Evolutionary conservation across 2,797 vertebrate species (phyloP), one percentile per base, ranked within the genome.

Genomic region (Pangasius mekongensis): DNA sequence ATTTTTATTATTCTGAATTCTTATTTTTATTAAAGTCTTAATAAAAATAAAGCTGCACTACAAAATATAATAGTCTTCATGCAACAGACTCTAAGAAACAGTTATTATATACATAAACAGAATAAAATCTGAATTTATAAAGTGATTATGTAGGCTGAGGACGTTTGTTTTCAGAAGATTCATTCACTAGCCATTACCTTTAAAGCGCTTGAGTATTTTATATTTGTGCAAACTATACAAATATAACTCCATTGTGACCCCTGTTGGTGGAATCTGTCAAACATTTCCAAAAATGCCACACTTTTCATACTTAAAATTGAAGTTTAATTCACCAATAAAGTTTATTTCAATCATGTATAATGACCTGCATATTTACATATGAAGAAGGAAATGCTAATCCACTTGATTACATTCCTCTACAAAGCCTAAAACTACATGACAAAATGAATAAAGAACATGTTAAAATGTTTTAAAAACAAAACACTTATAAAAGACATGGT

Each of bases 301-400:
- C 13, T 1, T 27, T 9, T 43, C 33, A 82, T n/a, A 47, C 18
- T 22, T 83, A 9, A 49, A 67, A 47, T 47, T 2, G 3, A 60
- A 49, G 56, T 83, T 83, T 64, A 43, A 64, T 83, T 47, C 36
- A 82, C 52, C 73, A 76, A 24, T 27, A 30, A 54, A 56, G 76
- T 83, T 64, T 60, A 81, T 81, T 60, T 47, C 13, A 33, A 3
- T 49, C 47, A 49, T 11, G 27, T 84, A n/a, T 66, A 49, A 18
- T 30, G 27, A 22, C 14, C 14, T 64, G 36, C 30, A 16, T 78
- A 78, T 62, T 82, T 62, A 82, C 80, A 62, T 60, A 62, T 18
- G 24, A 82, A 43, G 0, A 14, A 27, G 54, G 54, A 60, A 14
- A 81, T 78, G 9, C 18, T 58, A 56, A 56, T 16, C 24, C 11